Conservation (phyloP, 2,888 invertebrate genomes). For the Caenorhabditis sp. region DNA sequence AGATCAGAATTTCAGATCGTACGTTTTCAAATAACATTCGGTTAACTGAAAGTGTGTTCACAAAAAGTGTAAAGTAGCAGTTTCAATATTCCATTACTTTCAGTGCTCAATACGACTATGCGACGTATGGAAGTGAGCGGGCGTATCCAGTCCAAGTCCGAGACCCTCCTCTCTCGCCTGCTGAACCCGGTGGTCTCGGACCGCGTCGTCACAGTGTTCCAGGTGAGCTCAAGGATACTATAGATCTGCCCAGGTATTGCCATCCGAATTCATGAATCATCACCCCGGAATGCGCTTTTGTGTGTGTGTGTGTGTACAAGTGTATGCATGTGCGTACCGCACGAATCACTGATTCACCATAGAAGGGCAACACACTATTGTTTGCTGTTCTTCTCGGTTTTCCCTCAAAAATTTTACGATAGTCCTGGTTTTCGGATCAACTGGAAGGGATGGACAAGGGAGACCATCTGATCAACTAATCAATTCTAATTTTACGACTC, state of each 20-base stretch:
- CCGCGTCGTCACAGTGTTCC: constrained; percentile 51
- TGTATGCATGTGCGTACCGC: constrained; percentile 27
- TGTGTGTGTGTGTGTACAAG: constrained; percentile 16
- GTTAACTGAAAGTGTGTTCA: too few species aligned
- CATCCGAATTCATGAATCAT: constrained; percentile 19
- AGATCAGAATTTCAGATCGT: too few species aligned
- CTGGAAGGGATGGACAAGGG: neutral
- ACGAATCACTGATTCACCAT: constrained; percentile 55
- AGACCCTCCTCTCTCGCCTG: neutral
- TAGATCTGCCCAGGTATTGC: too few species aligned
- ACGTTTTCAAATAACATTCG: too few species aligned
- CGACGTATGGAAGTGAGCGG: constrained; percentile 32
- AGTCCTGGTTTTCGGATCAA: neutral
- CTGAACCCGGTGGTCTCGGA: constrained; percentile 5
- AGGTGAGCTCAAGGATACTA: constrained; percentile 41
- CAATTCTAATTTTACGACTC: constrained; percentile 6
- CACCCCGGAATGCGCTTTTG: constrained; percentile 5
- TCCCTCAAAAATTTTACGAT: constrained; percentile 42
- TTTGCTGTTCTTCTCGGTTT: constrained; percentile 36
- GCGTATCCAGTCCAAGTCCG: constrained; percentile 12
- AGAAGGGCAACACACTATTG: constrained; percentile 45
- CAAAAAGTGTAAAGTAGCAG: too few species aligned
- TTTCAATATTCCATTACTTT: neutral
- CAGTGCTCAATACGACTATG: constrained; percentile 41
- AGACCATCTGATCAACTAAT: neutral